Conservation (phyloP, 2,797 vertebrate species). For the Choloepus didactylus region DNA sequence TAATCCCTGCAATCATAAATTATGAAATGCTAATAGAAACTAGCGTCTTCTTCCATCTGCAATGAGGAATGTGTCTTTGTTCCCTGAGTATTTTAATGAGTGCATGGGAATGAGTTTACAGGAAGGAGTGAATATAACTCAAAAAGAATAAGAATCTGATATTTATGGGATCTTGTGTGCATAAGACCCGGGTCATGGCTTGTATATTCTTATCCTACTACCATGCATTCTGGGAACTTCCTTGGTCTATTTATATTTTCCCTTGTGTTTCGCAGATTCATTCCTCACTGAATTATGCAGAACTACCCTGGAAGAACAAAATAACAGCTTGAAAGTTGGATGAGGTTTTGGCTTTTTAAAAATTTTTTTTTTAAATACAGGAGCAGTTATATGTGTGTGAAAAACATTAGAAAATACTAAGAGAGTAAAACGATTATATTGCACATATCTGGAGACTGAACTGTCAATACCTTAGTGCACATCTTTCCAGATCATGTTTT, state of each 20-base stretch:
- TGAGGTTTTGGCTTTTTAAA: slow-evolving; percentile 40
- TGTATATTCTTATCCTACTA: not conserved
- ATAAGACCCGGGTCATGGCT: not conserved
- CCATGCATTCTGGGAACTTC: slow-evolving; percentile 51
- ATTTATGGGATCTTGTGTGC: slow-evolving; percentile 51
- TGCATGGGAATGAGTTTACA: slow-evolving; percentile 55
- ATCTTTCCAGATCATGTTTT: not conserved
- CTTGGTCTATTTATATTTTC: slow-evolving; percentile 51
- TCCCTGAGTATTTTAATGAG: slow-evolving; percentile 57
- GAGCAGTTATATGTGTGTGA: not conserved
- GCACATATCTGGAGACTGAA: not conserved
- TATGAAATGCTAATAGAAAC: slow-evolving; percentile 52
- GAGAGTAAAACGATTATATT: slow-evolving; percentile 39
- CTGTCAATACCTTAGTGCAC: not conserved
- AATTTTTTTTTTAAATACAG: not conserved
- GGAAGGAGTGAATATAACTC: slow-evolving; percentile 16
- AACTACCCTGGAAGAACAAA: slow-evolving; percentile 68
- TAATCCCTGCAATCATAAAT: slow-evolving; percentile 67
- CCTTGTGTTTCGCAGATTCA: slow-evolving; percentile 57
- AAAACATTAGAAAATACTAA: slow-evolving; percentile 40
- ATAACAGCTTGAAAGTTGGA: slow-evolving; percentile 28
- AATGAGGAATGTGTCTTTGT: slow-evolving; percentile 53
- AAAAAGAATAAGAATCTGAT: not conserved
- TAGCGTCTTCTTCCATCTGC: slow-evolving; percentile 62
- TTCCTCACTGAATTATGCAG: slow-evolving; percentile 57